These are phyloP conservation scores for Otolemur crassicaudatus DNA, from an alignment of 2,797 vertebrate species.

Conservation along the genomic window DNA sequence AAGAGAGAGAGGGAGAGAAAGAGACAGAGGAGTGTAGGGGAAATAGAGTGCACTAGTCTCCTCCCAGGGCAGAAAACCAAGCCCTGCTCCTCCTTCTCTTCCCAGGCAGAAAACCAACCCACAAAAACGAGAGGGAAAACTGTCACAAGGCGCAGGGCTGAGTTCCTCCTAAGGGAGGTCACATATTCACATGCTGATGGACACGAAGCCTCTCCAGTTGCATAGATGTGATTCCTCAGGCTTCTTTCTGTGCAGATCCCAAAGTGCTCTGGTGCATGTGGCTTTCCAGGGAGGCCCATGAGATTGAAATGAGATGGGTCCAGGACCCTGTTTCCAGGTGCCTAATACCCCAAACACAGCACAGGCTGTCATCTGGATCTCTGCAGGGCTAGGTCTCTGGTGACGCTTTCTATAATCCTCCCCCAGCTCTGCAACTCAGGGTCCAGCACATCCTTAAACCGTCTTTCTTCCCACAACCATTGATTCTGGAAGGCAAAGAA, in stretches of 20 bases:
- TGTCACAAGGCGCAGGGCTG: not conserved
- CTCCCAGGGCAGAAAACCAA: conserved; percentile 16
- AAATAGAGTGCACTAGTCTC: not conserved
- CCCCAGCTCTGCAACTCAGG: conserved; percentile 34
- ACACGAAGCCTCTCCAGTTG: not conserved
- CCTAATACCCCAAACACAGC: conserved; percentile 52
- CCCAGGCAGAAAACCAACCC: not conserved
- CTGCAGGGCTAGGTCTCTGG: conserved; percentile 54
- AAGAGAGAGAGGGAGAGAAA: too few relatives aligned
- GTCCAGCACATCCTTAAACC: not conserved
- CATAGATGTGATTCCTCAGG: not conserved
- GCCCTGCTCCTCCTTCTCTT: not conserved
- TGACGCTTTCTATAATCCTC: conserved; percentile 36
- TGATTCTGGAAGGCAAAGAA: not conserved
- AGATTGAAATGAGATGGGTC: not conserved
- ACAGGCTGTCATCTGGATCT: conserved; percentile 72
- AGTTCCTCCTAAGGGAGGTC: not conserved
- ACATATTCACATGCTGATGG: not conserved
- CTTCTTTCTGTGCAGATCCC: not conserved
- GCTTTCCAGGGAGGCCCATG: not conserved
- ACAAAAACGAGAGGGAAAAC: not conserved
- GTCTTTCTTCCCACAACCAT: not conserved
- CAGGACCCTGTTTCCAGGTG: not conserved
- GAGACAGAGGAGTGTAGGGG: too few relatives aligned
- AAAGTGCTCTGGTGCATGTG: not conserved